Conservation (phyloP, 2,797 vertebrate genomes). For the Meda fulgida region DNA sequence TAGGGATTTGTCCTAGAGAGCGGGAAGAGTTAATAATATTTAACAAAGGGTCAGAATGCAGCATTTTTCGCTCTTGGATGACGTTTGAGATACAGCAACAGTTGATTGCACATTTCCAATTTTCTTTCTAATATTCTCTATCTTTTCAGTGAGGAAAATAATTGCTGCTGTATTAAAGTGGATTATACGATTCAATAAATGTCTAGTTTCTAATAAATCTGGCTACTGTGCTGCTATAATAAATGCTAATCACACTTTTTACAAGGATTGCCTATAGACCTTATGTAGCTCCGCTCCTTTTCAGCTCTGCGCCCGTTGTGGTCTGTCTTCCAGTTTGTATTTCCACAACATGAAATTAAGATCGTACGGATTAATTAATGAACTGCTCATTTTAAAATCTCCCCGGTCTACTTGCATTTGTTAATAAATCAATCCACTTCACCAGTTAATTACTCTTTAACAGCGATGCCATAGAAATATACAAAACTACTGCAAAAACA, state of each 20-base stretch:
- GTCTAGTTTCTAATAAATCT: neutral
- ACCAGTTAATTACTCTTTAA: no score
- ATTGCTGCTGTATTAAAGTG: neutral
- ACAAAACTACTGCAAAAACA: no score
- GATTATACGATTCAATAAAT: neutral
- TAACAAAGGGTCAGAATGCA: neutral
- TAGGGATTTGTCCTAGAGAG: neutral
- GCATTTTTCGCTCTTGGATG: neutral
- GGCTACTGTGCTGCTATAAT: neutral
- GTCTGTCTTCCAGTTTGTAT: no score
- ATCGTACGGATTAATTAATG: no score
- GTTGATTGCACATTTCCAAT: neutral
- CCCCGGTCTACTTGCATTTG: no score
- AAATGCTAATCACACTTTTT: neutral
- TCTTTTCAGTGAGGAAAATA: neutral
- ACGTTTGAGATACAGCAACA: neutral
- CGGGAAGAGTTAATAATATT: neutral
- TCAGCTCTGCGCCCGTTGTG: no score
- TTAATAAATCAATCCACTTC: no score
- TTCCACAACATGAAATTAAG: no score
- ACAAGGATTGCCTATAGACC: neutral
- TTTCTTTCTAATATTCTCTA: neutral
- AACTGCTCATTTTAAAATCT: no score
- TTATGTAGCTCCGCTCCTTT: no score
- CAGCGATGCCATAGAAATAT: no score